Conservation (phyloP, 1,140 invertebrate species). For the Drosophila teissieri region DNA sequence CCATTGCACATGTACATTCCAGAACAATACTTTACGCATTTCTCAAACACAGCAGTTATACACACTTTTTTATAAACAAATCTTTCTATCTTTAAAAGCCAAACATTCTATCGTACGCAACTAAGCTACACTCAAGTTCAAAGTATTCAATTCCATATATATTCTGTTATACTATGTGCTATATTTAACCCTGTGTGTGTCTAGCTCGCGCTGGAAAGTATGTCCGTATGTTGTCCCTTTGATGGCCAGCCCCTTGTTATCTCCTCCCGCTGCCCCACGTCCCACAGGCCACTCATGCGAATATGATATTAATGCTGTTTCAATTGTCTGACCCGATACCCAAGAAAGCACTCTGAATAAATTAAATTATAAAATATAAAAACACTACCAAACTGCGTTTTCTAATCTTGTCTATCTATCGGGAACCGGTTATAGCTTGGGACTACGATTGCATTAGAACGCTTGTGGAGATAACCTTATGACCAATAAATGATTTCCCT, state of each 20-base stretch:
- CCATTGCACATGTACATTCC: constrained; percentile 47
- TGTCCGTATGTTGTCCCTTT: constrained; percentile 61
- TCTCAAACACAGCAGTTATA: constrained; percentile 28
- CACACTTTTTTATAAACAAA: constrained; percentile 9
- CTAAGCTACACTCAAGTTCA: constrained; percentile 53
- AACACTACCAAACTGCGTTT: constrained; percentile 22
- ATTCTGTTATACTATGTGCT: constrained; percentile 22
- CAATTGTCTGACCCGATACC: constrained; percentile 51
- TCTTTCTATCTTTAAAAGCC: constrained; percentile 22
- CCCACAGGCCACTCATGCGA: constrained; percentile 25
- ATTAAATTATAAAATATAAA: constrained; percentile 74
- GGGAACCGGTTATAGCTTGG: constrained; percentile 11
- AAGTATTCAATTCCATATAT: constrained; percentile 66
- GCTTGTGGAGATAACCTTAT: constrained; percentile 18
- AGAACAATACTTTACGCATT: constrained; percentile 40
- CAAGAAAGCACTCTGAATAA: constrained; percentile 68
- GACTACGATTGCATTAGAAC: not conserved
- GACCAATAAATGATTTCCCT: constrained; percentile 6
- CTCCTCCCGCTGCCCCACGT: constrained; percentile 9
- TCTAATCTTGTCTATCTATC: constrained; percentile 3
- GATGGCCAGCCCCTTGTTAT: constrained; percentile 28
- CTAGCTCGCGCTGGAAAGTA: constrained; percentile 36
- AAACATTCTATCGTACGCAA: constrained; percentile 42
- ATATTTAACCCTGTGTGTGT: constrained; percentile 37
- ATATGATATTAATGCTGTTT: constrained; percentile 73